phyloP scores from a whole-genome alignment of 2,888 invertebrate species.

The Amphipoea lucens region DNA sequence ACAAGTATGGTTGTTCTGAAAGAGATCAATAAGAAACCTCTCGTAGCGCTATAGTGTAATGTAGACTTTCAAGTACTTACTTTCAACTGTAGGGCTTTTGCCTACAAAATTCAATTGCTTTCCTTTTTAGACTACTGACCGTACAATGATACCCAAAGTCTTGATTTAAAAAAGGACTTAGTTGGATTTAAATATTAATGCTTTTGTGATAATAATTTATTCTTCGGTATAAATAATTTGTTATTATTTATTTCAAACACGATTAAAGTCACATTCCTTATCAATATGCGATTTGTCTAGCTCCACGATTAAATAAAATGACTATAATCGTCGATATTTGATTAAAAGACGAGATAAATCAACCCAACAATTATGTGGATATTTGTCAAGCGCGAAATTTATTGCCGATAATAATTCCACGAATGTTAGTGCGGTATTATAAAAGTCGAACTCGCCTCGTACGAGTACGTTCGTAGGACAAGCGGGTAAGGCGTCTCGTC shows the following conservation, averaged over 20 bases:
- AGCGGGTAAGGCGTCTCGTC: slow-evolving; percentile 75
- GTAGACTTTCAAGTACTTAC: background rate
- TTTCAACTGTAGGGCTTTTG: background rate
- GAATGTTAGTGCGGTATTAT: slow-evolving; percentile 60
- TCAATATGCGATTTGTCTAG: slow-evolving; percentile 55
- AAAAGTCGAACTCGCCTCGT: slow-evolving; percentile 57
- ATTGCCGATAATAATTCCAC: slow-evolving; percentile 63
- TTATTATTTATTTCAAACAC: slow-evolving; percentile 48
- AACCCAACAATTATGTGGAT: slow-evolving; percentile 60
- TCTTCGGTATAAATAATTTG: slow-evolving; percentile 8
- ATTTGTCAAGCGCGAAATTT: slow-evolving; percentile 67
- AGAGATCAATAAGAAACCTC: background rate
- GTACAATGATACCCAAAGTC: background rate
- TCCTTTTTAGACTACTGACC: background rate
- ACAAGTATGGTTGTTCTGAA: background rate
- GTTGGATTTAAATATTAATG: slow-evolving; percentile 19
- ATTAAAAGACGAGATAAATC: slow-evolving; percentile 66
- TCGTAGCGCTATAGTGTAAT: too few relatives aligned
- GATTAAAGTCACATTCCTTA: slow-evolving; percentile 48
- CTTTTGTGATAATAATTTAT: slow-evolving; percentile 27
- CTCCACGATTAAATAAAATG: slow-evolving; percentile 56
- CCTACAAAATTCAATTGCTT: background rate
- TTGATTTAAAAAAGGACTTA: background rate
- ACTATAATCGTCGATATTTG: slow-evolving; percentile 64
- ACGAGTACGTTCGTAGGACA: slow-evolving; percentile 59